Evolutionary conservation across 2,797 vertebrate genomes (phyloP).

Genomic region (Capromys pilorides): DNA sequence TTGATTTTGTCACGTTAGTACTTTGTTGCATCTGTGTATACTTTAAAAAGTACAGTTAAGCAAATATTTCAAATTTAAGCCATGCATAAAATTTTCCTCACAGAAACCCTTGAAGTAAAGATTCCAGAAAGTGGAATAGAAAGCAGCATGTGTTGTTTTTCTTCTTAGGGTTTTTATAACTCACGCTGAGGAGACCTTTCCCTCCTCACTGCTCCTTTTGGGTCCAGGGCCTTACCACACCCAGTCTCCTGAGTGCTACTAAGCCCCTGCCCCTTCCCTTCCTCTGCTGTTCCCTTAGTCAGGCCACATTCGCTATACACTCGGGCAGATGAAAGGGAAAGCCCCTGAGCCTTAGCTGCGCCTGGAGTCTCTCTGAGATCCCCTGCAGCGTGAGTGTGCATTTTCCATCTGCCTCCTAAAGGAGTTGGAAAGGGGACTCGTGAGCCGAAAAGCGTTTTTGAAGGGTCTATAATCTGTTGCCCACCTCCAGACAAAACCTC

Average conservation of each 20-base stretch:
- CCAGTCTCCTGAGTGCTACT: neutral
- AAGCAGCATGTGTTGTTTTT: neutral
- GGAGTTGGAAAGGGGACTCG: accelerated
- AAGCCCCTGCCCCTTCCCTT: neutral
- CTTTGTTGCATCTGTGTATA: neutral
- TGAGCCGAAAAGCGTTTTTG: neutral
- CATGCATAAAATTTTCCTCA: neutral
- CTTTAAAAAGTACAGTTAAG: neutral
- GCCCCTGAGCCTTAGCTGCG: neutral
- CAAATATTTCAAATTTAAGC: neutral
- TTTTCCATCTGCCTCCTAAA: neutral
- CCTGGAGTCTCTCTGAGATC: neutral
- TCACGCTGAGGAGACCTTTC: accelerated
- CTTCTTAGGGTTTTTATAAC: neutral
- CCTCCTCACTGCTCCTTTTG: neutral
- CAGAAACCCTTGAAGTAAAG: neutral
- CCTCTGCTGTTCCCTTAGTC: accelerated
- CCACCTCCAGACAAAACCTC: neutral
- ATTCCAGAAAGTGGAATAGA: neutral
- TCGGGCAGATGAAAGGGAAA: accelerated
- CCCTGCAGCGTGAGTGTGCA: neutral
- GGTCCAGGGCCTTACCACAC: accelerated
- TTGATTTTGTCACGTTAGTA: neutral
- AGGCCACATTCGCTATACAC: neutral
- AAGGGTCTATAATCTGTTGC: neutral